Conservation (phyloP, 2,113 vertebrate species). For the Pedionomus torquatus region DNA sequence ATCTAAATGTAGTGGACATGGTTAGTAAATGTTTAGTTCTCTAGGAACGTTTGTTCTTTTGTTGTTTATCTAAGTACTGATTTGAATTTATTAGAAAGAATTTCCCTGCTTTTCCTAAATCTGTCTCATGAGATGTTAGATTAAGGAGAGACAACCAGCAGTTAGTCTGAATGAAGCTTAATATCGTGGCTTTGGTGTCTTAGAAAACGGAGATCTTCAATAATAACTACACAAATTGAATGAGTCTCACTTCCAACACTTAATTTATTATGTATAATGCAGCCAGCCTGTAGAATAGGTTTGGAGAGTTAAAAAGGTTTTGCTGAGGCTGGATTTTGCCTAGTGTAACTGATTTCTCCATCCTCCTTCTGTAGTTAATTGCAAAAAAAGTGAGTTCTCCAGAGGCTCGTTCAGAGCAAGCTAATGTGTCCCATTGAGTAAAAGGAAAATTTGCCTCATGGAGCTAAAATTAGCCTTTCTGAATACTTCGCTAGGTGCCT, state of each 20-base stretch:
- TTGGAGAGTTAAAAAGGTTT: slow-evolving; percentile 9
- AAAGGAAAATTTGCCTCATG: background rate
- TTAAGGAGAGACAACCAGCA: background rate
- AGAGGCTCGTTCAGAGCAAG: background rate
- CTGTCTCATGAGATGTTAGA: background rate
- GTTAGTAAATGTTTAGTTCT: background rate
- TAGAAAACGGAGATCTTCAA: background rate
- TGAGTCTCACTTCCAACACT: background rate
- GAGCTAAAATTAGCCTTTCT: background rate
- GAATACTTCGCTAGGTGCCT: background rate
- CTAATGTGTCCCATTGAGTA: background rate
- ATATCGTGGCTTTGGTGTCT: background rate
- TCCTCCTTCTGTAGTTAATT: background rate
- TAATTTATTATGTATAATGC: background rate
- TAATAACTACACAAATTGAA: slow-evolving; percentile 10
- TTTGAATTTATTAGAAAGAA: slow-evolving; percentile 10
- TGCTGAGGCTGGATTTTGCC: background rate
- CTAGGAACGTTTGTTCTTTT: background rate
- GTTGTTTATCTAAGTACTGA: background rate
- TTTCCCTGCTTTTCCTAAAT: background rate
- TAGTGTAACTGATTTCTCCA: background rate
- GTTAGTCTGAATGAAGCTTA: background rate
- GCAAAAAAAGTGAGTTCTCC: background rate
- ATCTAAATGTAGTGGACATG: background rate
- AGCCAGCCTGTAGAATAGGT: background rate